A percentile compares a stretch with the other conserved stretches of the same genome.
Evolutionary conservation across 2,888 invertebrate genomes (phyloP).

Genomic region (Trimorus sp.): DNA sequence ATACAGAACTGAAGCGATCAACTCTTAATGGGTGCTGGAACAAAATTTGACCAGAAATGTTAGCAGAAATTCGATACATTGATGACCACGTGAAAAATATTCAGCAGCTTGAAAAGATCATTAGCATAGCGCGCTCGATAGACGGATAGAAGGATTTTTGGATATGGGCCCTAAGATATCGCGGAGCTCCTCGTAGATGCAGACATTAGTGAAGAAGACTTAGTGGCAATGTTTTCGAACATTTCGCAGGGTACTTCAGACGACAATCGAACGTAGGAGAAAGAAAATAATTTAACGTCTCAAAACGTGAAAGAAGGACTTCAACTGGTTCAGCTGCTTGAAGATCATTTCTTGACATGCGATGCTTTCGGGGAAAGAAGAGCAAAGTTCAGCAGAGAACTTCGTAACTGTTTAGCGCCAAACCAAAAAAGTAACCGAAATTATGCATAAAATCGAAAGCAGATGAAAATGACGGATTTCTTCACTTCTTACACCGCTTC

Average conservation of each 20-base stretch:
- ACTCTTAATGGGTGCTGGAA: constrained; percentile 72
- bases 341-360: constrained; percentile 16
- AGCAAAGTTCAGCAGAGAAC: not conserved
- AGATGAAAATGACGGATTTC: constrained; percentile 17
- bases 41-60: constrained; percentile 68
- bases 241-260: constrained; percentile 5
- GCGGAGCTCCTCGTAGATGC: constrained; percentile 20
- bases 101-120: constrained; percentile 44
- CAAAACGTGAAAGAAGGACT: constrained; percentile 23
- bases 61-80: constrained; percentile 26
- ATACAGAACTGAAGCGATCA: constrained; percentile 65
- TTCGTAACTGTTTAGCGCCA: constrained; percentile 11
- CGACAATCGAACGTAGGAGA: constrained; percentile 11
- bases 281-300: constrained; percentile 13
- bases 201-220: constrained; percentile 8
- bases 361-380: constrained; percentile 11
- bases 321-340: constrained; percentile 20
- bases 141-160: constrained; percentile 64
- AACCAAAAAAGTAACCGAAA: constrained; percentile 1
- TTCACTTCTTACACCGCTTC: not conserved
- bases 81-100: constrained; percentile 32
- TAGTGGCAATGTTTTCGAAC: constrained; percentile 11
- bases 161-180: constrained; percentile 60
- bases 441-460: not conserved
- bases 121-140: constrained; percentile 51